Evolutionary conservation across 1,140 invertebrate genomes (phyloP), one percentile per base, ranked within the genome.

Genomic region (Heliothis virescens): DNA sequence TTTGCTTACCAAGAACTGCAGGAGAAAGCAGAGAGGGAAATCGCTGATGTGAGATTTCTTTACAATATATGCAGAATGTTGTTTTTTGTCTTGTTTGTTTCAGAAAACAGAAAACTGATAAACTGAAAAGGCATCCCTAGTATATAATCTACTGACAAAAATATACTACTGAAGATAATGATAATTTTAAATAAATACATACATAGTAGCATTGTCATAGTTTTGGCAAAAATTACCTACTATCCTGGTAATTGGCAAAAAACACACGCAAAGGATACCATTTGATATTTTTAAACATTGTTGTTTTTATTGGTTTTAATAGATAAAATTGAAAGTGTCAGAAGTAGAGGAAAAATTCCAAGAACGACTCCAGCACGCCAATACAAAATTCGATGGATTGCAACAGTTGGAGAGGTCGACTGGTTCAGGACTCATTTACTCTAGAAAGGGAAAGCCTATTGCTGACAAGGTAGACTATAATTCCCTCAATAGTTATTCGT

Each of bases 401-500:
- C 88, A 92, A 75, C 34, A 82, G 18, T 81, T 90, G 15, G 93
- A 95, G 79, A 86, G 86, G 59, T 88, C 81, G 2, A 93, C 90
- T 3, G 94, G 92, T 0, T 89, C 83, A 10, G 92, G 91, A 4
- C 86, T 95, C 11, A 94, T 93, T 67, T 95, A 92, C 80, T 92
- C 93, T 2, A 92, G 92, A 47, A 95, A 91, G 62, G 94, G 94
- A 29, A 94, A 93, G 83, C 91, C 90, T 4, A 91, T 95, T 52
- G 83, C 91, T 1, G 91, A 95, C 72, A 94, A 93, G 90, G 92
- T 93, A 86, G 77, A 53, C 4, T 67, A 71, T 57, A 11, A n/a
- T n/a, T 2, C 11, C 11, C 4, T 11, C 4, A 3, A 34, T 34
- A 34, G 34, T 4, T 0, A 34, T 34, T 34, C 7, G 34, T 7